Evolutionary conservation across 2,888 invertebrate species (phyloP).

Genomic region (Nephrocerus scutellatus): DNA sequence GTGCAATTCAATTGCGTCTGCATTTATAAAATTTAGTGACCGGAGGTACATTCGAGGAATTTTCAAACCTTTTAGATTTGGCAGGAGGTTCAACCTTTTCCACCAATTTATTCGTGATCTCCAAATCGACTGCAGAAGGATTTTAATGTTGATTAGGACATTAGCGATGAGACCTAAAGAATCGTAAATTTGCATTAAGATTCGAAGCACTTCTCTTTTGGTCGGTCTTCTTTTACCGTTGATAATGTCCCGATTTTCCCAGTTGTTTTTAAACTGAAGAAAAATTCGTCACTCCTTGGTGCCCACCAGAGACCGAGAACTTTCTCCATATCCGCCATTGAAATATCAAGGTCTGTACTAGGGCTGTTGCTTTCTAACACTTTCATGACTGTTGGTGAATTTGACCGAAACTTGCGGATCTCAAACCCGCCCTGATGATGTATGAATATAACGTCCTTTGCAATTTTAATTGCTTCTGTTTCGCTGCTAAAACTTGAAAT

Average conservation of each 20-base stretch:
- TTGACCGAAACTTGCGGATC: slow-evolving; percentile 9
- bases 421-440: slow-evolving; percentile 11
- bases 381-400: slow-evolving; percentile 6
- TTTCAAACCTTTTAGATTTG: slow-evolving; percentile 6
- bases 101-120: slow-evolving; percentile 11
- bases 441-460: slow-evolving; percentile 7
- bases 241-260: slow-evolving; percentile 8
- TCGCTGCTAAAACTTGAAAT: slow-evolving; percentile 10
- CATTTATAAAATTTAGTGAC: slow-evolving; percentile 5
- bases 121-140: slow-evolving; percentile 13
- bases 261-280: too few species aligned
- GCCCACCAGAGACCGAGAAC: slow-evolving; percentile 25
- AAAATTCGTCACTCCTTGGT: slow-evolving; percentile 18
- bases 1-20: slow-evolving; percentile 9
- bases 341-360: slow-evolving; percentile 7
- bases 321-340: slow-evolving; percentile 10
- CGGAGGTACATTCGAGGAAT: slow-evolving; percentile 14
- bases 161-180: too few species aligned
- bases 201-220: slow-evolving; percentile 22
- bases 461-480: slow-evolving; percentile 5
- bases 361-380: not conserved
- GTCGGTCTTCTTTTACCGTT: slow-evolving; percentile 18
- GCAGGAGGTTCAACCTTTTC: slow-evolving; percentile 8
- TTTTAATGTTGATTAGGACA: slow-evolving; percentile 16
- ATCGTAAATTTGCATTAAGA: slow-evolving; percentile 29